These are phyloP conservation scores for Lateolabrax maculatus DNA, from an alignment of 2,797 vertebrate species.

Conservation along the genomic window DNA sequence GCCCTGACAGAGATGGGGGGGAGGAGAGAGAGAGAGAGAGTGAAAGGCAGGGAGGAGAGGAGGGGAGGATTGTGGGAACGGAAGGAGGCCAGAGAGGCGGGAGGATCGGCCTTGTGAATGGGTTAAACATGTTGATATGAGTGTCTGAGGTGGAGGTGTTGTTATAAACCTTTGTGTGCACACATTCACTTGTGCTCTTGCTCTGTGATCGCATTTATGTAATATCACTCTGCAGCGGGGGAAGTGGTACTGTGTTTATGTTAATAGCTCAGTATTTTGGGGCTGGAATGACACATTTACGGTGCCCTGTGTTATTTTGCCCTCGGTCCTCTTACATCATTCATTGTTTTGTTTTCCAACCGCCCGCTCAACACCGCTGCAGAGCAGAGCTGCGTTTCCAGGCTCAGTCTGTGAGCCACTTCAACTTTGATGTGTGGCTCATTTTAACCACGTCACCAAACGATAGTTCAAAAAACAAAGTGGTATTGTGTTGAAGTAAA, in stretches of 20 bases:
- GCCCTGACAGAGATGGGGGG: constrained; percentile 31
- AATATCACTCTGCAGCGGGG: background rate
- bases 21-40: background rate
- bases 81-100: constrained; percentile 46
- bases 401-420: background rate
- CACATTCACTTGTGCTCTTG: background rate
- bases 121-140: constrained; percentile 23
- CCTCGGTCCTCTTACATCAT: constrained; percentile 65
- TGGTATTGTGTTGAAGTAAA: background rate
- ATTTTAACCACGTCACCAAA: constrained; percentile 11
- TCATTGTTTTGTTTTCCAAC: constrained; percentile 69
- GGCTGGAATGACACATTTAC: constrained; percentile 63
- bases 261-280: constrained; percentile 33
- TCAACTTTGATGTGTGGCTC: no score
- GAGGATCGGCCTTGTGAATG: background rate
- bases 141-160: background rate
- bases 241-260: constrained; percentile 8
- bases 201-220: background rate
- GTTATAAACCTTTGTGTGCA: background rate
- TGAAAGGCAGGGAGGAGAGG: constrained; percentile 11
- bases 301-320: constrained; percentile 49
- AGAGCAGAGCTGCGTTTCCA: background rate
- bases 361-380: no score
- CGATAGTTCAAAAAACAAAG: background rate
- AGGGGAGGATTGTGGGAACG: constrained; percentile 67